Conservation (phyloP, 2,113 vertebrate genomes). For the Lutjanus erythropterus region DNA sequence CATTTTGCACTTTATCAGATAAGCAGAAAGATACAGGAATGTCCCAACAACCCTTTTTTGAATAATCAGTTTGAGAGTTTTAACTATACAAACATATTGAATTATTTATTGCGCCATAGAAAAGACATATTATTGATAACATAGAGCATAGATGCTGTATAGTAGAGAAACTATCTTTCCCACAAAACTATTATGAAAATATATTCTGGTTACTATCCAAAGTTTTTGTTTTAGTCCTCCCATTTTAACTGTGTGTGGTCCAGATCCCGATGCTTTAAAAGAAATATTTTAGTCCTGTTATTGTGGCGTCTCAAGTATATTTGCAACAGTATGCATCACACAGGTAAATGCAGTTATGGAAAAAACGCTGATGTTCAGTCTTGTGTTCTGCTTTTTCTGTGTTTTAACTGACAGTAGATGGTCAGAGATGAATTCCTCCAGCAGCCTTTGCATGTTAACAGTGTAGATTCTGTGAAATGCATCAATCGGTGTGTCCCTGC, state of each 20-base stretch:
- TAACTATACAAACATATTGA: constrained; percentile 7
- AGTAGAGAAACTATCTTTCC: constrained; percentile 51
- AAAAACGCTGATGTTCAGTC: constrained; percentile 30
- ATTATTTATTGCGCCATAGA: constrained; percentile 41
- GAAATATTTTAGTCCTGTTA: neutral
- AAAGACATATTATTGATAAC: constrained; percentile 17
- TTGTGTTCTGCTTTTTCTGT: constrained; percentile 34
- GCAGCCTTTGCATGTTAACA: constrained; percentile 42
- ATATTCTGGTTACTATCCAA: constrained; percentile 26
- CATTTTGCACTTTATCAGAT: constrained; percentile 72
- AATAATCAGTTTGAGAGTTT: constrained; percentile 5
- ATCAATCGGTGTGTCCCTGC: constrained; percentile 18
- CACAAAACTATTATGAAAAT: constrained; percentile 29
- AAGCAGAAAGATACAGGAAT: constrained; percentile 43
- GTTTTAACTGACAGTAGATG: constrained; percentile 13
- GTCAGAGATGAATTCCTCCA: constrained; percentile 1
- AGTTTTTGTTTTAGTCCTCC: constrained; percentile 20
- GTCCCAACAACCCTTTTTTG: constrained; percentile 31
- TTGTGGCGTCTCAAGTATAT: constrained; percentile 20
- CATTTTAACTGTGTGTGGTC: constrained; percentile 10
- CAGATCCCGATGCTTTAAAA: neutral
- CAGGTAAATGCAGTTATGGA: constrained; percentile 25
- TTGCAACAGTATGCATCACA: constrained; percentile 21
- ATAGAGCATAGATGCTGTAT: constrained; percentile 40
- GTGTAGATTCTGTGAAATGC: constrained; percentile 28